phyloP scores from a whole-genome alignment of 92 coral and sea anemone genomes.

The Chrysogorgia sp. region DNA sequence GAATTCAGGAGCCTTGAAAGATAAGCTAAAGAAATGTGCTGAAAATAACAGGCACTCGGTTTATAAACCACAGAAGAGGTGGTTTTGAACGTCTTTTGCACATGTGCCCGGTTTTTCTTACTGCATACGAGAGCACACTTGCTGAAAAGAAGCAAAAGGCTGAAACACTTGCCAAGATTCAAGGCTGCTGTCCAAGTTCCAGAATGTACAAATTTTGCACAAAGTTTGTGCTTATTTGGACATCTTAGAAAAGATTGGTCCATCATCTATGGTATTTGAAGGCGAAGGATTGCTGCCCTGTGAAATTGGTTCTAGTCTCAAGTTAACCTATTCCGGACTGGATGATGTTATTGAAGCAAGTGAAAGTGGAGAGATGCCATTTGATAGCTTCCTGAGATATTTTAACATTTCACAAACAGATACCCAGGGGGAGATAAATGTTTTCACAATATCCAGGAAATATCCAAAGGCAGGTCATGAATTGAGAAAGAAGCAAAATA shows the following conservation, averaged over 20 bases:
- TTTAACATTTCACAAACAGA: too few species aligned
- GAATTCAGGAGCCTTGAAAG: too few species aligned
- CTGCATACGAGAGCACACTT: background rate
- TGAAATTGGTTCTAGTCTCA: background rate
- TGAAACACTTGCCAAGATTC: background rate
- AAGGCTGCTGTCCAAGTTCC: background rate
- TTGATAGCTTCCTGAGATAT: too few species aligned
- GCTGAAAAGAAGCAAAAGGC: too few species aligned
- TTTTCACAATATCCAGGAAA: too few species aligned
- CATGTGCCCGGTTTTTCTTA: background rate
- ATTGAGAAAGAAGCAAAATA: too few species aligned
- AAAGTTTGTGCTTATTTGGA: too few species aligned
- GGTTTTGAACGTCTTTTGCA: background rate
- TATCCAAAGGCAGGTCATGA: background rate
- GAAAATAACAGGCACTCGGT: background rate
- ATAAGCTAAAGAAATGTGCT: background rate
- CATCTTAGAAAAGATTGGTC: too few species aligned
- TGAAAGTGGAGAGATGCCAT: too few species aligned
- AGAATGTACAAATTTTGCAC: background rate
- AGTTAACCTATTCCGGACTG: background rate
- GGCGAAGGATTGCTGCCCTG: background rate
- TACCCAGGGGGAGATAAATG: too few species aligned
- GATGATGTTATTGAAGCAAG: background rate
- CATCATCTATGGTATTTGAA: too few species aligned
- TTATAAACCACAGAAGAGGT: background rate